Base-by-base conservation (phyloP, 2,888 invertebrate genomes). In the Dynastes maya region DNA sequence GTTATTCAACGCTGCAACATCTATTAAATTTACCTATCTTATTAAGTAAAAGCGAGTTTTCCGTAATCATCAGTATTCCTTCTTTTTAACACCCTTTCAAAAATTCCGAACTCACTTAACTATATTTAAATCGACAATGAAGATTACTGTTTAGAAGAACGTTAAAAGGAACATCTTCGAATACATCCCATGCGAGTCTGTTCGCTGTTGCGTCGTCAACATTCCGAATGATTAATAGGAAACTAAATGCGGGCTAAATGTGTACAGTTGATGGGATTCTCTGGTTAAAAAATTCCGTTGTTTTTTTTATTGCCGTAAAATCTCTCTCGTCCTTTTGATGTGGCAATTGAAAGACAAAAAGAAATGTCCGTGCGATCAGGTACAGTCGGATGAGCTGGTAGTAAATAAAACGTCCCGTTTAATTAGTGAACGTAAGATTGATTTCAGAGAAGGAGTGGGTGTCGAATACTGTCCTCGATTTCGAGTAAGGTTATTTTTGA, bases 231-330 rank as follows among this genome's bases (percentile, higher is more conserved):
- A 81, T 81, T 81, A 81, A 81, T 81, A 77, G 82, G 79, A 80
- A 82, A 82, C 79, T 83, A 82, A 83, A 81, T 80, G 81, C 79
- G 80, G 81, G 80, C 81, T 83, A 80, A 81, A 81, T 81, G 81
- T 82, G 82, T 82, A 81, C 79, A 78, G 80, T 81, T 83, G 81
- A 82, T 82, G 81, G 82, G 81, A 79, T 83, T 81, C 79, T 81
- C 82, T 82, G 81, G 81, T 83, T 80, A 72, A 81, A 81, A 81
- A 81, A 81, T 82, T 82, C 82, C 82, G 68, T 78, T 77, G 75
- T 51, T 72, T 58, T 78, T 32, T 79, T 77, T 68, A 74, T 40
- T 29, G 55, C 72, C 64, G 74, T 71, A 32, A 58, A 76, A 53
- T 79, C 70, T 32, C 55, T 72, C 58, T 76, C 68, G 76, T 76